These are phyloP conservation scores for Macropodus opercularis DNA, from an alignment of 2,797 vertebrate species.

Conservation along the genomic window DNA sequence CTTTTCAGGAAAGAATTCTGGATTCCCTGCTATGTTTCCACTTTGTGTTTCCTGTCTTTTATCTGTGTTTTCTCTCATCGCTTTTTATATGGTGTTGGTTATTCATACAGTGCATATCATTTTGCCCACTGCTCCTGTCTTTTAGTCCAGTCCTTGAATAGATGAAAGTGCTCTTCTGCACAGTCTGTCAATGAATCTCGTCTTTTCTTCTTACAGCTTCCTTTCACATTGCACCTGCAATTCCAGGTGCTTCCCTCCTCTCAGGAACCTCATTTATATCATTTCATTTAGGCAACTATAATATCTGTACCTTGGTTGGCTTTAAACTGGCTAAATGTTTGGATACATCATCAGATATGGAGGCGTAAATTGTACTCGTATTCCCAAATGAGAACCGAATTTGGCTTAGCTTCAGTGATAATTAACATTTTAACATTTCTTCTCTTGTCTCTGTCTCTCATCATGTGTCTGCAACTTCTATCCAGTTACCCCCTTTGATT, in stretches of 20 bases:
- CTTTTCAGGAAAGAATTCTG: conserved; percentile 1
- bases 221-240: background rate
- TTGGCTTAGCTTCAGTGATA: conserved; percentile 6
- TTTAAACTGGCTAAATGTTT: conserved; percentile 17
- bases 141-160: background rate
- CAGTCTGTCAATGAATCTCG: background rate
- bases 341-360: background rate
- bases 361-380: background rate
- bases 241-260: conserved; percentile 5
- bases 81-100: conserved; percentile 7
- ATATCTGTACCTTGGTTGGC: conserved; percentile 12
- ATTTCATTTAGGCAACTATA: background rate
- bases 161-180: background rate
- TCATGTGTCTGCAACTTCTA: background rate
- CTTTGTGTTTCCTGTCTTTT: background rate
- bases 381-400: background rate
- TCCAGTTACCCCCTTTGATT: conserved; percentile 1
- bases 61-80: background rate
- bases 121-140: background rate
- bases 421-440: conserved; percentile 17
- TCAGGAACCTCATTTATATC: conserved; percentile 28
- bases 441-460: background rate
- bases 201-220: conserved; percentile 6
- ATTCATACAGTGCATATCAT: conserved; percentile 2
- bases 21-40: conserved; percentile 25